phyloP scores from a whole-genome alignment of 2,797 vertebrate genomes.

The Pipistrellus pygmaeus region DNA sequence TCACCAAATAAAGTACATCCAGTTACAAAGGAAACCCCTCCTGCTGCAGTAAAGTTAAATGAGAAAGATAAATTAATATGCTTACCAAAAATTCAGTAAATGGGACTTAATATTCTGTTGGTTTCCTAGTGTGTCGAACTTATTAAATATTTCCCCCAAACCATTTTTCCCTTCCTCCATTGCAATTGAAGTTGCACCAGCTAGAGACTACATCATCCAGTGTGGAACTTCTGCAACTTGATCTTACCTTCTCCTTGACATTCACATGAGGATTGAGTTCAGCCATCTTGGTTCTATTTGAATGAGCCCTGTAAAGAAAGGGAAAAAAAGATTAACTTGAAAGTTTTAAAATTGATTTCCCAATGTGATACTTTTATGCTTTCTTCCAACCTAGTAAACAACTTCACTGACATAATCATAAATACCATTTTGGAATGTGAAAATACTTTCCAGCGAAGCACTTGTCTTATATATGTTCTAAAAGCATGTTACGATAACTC shows the following conservation, averaged over 20 bases:
- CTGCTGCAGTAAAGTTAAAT: not conserved
- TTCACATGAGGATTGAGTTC: conserved; percentile 88
- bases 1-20: not conserved
- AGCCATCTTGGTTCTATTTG: conserved; percentile 85
- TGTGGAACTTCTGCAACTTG: conserved; percentile 46
- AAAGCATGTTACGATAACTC: conserved; percentile 64
- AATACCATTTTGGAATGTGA: conserved; percentile 57
- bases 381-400: conserved; percentile 48
- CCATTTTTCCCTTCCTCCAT: not conserved
- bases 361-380: conserved; percentile 41
- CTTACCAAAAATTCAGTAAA: not conserved
- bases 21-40: conserved; percentile 31
- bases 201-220: not conserved
- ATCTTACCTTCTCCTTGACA: conserved; percentile 90
- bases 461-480: conserved; percentile 50
- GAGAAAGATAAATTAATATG: conserved; percentile 3
- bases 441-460: conserved; percentile 64
- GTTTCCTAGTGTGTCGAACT: not conserved
- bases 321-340: conserved; percentile 51
- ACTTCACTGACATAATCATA: conserved; percentile 50
- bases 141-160: not conserved
- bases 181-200: conserved; percentile 2
- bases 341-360: conserved; percentile 63
- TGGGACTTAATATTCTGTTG: not conserved
- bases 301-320: conserved; percentile 77